These are phyloP conservation scores for Ptychochromis oligacanthus DNA, from an alignment of 2,113 vertebrate genomes.

Conservation along the genomic window DNA sequence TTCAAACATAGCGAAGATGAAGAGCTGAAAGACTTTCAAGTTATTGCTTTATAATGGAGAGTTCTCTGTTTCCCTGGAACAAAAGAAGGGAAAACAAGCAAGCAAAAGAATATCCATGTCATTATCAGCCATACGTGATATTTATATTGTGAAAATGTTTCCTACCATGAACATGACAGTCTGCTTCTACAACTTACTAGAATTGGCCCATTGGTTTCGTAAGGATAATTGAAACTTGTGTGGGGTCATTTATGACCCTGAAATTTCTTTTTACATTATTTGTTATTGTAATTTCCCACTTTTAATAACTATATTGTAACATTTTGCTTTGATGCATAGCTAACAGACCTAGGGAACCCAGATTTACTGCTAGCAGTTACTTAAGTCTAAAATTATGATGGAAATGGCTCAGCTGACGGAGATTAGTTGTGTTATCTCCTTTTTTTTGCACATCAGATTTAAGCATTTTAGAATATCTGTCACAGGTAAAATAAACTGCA, in stretches of 20 bases:
- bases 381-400: not conserved
- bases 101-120: fast-evolving
- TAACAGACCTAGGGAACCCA: not conserved
- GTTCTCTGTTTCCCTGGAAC: too few relatives aligned
- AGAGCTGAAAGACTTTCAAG: too few relatives aligned
- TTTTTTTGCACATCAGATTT: too few relatives aligned
- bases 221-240: not conserved
- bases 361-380: not conserved
- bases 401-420: not conserved
- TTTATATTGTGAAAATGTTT: not conserved
- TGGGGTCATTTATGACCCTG: not conserved
- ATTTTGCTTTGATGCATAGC: not conserved
- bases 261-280: too few relatives aligned
- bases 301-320: not conserved
- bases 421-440: too few relatives aligned
- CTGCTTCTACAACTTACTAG: not conserved
- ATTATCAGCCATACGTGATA: not conserved
- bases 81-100: too few relatives aligned
- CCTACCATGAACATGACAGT: not conserved
- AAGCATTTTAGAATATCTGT: not conserved
- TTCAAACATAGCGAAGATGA: too few relatives aligned
- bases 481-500: not conserved
- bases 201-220: not conserved
- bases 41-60: too few relatives aligned
- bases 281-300: not conserved